Percentiles rank a stretch among this genome's conserved stretches.
Conservation (phyloP, 2,797 vertebrate genomes). For the Phalloptychus januarius region DNA sequence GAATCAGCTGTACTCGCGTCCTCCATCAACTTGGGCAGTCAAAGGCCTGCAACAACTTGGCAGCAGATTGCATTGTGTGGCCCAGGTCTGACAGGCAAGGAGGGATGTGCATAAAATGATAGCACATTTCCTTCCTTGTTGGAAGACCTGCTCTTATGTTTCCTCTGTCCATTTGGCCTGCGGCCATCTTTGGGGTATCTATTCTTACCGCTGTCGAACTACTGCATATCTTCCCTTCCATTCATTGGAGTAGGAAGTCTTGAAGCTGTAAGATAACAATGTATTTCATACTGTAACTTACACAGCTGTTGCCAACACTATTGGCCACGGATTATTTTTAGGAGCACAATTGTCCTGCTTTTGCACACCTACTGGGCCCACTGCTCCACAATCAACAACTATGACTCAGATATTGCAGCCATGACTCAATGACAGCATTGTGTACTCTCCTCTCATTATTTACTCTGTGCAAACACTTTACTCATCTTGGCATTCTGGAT, state of each 20-base stretch:
- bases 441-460: not conserved
- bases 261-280: not conserved
- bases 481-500: not conserved
- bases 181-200: not conserved
- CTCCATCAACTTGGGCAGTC: conserved; percentile 30
- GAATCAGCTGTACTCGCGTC: conserved; percentile 24
- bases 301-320: not conserved
- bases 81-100: conserved; percentile 14
- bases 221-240: not conserved
- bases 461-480: not conserved
- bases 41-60: conserved; percentile 20
- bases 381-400: not conserved
- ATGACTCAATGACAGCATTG: not conserved
- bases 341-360: not conserved
- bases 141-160: conserved; percentile 17
- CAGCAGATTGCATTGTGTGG: conserved; percentile 33
- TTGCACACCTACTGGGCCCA: not conserved
- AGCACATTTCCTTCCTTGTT: conserved; percentile 45
- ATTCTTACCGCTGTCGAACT: not conserved
- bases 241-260: not conserved
- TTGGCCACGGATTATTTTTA: not conserved
- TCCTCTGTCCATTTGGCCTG: not conserved
- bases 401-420: not conserved
- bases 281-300: not conserved
- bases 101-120: conserved; percentile 31